Evolutionary conservation across 2,113 vertebrate genomes (phyloP).

Genomic region (Petrocephalus zakoni): DNA sequence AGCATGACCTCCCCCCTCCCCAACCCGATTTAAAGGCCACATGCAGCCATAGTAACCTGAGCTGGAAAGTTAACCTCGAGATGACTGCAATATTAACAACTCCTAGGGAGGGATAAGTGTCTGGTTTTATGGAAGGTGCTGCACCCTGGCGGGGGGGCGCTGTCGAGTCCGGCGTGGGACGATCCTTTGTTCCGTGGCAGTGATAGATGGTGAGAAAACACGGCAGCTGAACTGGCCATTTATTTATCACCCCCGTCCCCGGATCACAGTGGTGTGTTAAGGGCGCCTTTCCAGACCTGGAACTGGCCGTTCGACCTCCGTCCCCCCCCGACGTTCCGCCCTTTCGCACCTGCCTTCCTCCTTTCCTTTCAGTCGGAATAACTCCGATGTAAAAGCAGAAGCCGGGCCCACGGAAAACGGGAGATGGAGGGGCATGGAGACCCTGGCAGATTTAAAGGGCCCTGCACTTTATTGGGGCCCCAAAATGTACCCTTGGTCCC

Average conservation of each 20-base stretch:
- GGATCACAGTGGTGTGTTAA: background rate
- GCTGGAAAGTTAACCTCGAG: background rate
- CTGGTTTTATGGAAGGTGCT: background rate
- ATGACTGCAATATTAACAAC: slow-evolving; percentile 10
- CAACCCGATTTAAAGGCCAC: slow-evolving; percentile 2
- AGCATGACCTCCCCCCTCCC: background rate
- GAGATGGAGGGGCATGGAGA: background rate
- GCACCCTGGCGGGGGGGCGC: background rate
- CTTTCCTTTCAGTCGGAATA: too few species aligned
- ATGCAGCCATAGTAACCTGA: background rate
- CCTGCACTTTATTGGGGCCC: background rate
- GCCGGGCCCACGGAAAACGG: background rate
- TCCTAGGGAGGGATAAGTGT: slow-evolving; percentile 5
- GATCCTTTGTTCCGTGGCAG: slow-evolving; percentile 6
- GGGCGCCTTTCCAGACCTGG: background rate
- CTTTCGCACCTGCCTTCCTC: background rate
- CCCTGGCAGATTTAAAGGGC: background rate
- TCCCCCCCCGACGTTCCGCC: background rate
- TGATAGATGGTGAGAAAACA: slow-evolving; percentile 21
- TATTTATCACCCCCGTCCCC: slow-evolving; percentile 7
- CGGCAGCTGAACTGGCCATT: background rate
- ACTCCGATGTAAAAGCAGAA: background rate
- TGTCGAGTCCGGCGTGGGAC: background rate
- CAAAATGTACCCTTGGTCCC: background rate
- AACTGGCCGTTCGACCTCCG: background rate